These are phyloP conservation scores for Sitodiplosis mosellana DNA, from an alignment of 1,140 invertebrate genomes.

Conservation along the genomic window DNA sequence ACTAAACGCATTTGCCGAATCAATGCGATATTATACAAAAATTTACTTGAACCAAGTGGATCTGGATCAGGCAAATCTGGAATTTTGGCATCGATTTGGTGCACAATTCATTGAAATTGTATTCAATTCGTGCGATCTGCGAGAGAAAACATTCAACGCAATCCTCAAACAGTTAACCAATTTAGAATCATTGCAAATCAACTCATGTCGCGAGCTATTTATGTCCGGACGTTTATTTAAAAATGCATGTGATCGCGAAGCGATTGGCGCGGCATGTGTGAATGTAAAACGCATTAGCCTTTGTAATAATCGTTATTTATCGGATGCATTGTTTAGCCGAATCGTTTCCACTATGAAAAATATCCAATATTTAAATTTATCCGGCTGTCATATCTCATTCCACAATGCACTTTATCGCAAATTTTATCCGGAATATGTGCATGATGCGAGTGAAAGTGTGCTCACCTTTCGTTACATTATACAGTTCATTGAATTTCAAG, in stretches of 20 bases:
- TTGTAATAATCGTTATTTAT: constrained; percentile 44
- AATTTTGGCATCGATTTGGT: constrained; percentile 25
- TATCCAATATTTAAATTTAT: constrained; percentile 38
- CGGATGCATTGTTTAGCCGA: constrained; percentile 46
- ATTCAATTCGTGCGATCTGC: constrained; percentile 36
- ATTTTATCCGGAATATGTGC: constrained; percentile 36
- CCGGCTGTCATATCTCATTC: constrained; percentile 45
- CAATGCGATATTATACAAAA: constrained; percentile 29
- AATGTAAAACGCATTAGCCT: constrained; percentile 38
- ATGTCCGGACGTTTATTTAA: constrained; percentile 50
- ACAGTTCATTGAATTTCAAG: constrained; percentile 33
- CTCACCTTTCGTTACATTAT: constrained; percentile 48
- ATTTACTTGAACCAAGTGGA: constrained; percentile 40
- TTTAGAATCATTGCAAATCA: constrained; percentile 36
- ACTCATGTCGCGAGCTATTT: constrained; percentile 44
- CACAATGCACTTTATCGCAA: constrained; percentile 41
- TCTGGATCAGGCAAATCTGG: constrained; percentile 22
- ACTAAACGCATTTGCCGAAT: constrained; percentile 28
- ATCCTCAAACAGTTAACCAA: constrained; percentile 34
- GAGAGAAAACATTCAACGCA: constrained; percentile 37
- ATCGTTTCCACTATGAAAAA: constrained; percentile 38
- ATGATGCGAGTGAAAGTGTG: constrained; percentile 35
- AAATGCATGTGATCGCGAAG: constrained; percentile 29
- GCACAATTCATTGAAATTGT: constrained; percentile 23
- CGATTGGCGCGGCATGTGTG: constrained; percentile 29